Percentiles rank a stretch among this genome's conserved stretches.
Conservation (phyloP, 1,140 invertebrate species). For the Protaetia brevitarsis region DNA sequence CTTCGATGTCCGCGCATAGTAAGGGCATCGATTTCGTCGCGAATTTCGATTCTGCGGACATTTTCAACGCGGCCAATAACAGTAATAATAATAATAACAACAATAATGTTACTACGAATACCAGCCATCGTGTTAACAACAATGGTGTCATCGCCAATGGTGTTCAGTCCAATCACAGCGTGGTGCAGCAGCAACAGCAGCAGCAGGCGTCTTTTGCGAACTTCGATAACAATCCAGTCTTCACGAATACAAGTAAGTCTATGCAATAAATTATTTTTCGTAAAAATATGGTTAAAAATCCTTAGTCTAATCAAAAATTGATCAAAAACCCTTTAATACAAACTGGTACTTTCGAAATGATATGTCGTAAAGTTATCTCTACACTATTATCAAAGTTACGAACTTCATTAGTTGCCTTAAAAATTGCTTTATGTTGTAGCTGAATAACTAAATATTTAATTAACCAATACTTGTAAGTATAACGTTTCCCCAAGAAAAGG, state of each 20-base stretch:
- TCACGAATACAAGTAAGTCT: constrained; percentile 57
- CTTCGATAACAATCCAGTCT: constrained; percentile 70
- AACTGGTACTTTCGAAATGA: no score
- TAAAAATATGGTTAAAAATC: no score
- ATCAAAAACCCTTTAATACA: no score
- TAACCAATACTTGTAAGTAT: no score
- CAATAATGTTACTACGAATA: constrained; percentile 27
- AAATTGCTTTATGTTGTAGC: no score
- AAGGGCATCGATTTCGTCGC: constrained; percentile 55
- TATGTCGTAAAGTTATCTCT: no score
- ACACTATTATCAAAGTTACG: no score
- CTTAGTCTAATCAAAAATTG: not conserved
- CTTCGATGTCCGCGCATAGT: not conserved
- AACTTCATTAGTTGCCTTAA: no score
- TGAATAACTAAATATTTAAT: no score
- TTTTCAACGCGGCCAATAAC: constrained; percentile 48
- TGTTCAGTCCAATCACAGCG: not conserved
- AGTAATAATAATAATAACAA: constrained; percentile 26
- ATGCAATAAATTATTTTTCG: not conserved
- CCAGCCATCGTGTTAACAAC: no score
- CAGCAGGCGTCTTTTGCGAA: constrained; percentile 60
- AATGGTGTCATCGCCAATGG: constrained; percentile 26
- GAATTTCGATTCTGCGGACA: constrained; percentile 61
- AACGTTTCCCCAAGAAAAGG: no score
- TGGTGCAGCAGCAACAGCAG: not conserved